Conservation (phyloP, 1,140 invertebrate species). For the Sogatella furcifera region DNA sequence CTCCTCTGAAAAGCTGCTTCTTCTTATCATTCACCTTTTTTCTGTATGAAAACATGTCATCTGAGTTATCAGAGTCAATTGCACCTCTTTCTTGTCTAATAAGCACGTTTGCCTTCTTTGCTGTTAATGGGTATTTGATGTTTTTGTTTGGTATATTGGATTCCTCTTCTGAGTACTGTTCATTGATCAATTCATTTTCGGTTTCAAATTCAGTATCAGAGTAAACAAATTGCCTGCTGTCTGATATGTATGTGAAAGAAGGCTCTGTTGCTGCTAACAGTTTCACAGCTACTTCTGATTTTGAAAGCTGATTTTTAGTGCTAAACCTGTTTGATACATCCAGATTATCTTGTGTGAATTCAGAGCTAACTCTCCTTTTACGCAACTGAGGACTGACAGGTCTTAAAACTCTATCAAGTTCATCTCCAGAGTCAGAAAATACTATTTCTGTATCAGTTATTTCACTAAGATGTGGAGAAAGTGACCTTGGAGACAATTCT, state of each 20-base stretch:
- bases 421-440: conserved; percentile 27
- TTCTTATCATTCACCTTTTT: too few relatives aligned
- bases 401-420: conserved; percentile 10
- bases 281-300: neutral
- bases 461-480: conserved; percentile 18
- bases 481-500: conserved; percentile 11
- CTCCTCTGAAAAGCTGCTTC: too few relatives aligned
- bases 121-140: too few relatives aligned
- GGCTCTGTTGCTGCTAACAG: neutral
- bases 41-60: too few relatives aligned
- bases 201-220: neutral
- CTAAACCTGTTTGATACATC: neutral
- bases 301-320: neutral
- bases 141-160: neutral
- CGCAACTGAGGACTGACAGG: conserved; percentile 12
- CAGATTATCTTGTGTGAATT: neutral
- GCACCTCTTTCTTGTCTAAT: too few relatives aligned
- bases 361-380: neutral
- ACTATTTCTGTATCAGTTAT: conserved; percentile 29
- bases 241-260: neutral
- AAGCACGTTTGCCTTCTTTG: too few relatives aligned
- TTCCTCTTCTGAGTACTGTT: neutral
- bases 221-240: neutral
- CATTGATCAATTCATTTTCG: neutral
- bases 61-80: too few relatives aligned